Percentiles rank a stretch among this genome's conserved stretches.
Conservation (phyloP, 2,113 vertebrate species). For the Tragelaphus strepsiceros region DNA sequence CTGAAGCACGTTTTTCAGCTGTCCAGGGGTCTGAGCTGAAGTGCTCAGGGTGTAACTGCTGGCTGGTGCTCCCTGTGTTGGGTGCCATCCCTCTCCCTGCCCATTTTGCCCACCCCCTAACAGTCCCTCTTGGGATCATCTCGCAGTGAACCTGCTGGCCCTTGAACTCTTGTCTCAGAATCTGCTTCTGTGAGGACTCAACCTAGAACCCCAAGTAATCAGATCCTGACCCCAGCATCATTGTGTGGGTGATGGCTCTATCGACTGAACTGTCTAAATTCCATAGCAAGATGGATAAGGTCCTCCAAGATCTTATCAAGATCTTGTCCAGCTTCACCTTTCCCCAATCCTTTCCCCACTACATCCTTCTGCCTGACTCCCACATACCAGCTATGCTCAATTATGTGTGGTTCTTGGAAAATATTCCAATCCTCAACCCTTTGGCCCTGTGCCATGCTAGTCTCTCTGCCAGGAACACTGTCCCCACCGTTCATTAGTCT, state of each 20-base stretch:
- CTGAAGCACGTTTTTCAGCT: neutral
- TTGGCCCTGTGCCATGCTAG: neutral
- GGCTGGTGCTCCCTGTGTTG: rapidly evolving
- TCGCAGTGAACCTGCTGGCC: neutral
- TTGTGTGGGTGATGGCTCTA: neutral
- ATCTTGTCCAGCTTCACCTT: neutral
- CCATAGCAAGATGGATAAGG: neutral
- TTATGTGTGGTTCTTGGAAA: neutral
- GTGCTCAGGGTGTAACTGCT: neutral
- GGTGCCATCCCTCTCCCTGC: neutral
- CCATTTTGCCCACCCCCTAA: rapidly evolving
- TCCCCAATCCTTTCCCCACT: neutral
- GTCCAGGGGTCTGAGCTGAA: neutral
- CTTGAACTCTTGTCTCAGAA: neutral
- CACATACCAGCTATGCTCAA: neutral
- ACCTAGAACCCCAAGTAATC: neutral
- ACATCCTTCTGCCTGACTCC: neutral
- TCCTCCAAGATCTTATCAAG: neutral
- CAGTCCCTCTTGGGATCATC: neutral
- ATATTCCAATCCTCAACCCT: neutral
- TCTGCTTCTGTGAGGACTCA: neutral
- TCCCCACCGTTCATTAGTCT: neutral
- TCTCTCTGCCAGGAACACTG: neutral
- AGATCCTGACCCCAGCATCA: neutral
- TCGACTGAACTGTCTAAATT: neutral